phyloP scores from a whole-genome alignment of 2,888 invertebrate genomes.

The Macrophya alboannulata region DNA sequence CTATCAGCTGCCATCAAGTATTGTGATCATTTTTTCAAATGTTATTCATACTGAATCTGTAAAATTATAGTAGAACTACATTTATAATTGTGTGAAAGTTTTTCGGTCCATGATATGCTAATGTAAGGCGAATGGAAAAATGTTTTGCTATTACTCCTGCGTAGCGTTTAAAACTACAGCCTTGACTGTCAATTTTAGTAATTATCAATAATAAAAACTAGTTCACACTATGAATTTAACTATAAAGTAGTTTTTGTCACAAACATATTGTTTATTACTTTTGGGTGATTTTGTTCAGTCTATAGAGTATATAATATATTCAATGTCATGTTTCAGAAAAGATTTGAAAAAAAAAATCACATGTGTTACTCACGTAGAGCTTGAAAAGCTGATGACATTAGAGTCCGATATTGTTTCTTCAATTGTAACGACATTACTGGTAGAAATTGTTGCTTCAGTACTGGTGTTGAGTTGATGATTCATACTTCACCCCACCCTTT shows the following conservation, averaged over 20 bases:
- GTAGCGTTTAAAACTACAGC: neutral
- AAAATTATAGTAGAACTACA: neutral
- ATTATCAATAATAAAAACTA: neutral
- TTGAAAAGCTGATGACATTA: conserved; percentile 51
- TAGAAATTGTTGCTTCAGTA: conserved; percentile 9
- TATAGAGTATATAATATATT: conserved; percentile 11
- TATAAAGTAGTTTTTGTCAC: neutral
- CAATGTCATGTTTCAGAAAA: neutral
- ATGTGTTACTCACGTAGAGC: conserved; percentile 25
- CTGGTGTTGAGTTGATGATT: conserved; percentile 27
- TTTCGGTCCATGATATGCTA: neutral
- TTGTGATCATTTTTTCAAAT: neutral
- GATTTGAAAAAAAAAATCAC: neutral
- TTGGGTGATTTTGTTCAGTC: neutral
- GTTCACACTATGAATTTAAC: neutral
- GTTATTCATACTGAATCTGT: neutral
- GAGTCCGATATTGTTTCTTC: conserved; percentile 23
- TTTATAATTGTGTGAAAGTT: neutral
- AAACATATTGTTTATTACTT: neutral
- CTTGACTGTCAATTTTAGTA: neutral
- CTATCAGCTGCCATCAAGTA: neutral
- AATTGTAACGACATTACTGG: conserved; percentile 43
- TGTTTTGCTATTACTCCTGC: conserved; percentile 8
- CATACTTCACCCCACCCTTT: conserved; percentile 46
- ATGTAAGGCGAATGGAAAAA: neutral